Evolutionary conservation across 2,113 vertebrate species (phyloP), one percentile per base, ranked within the genome.

Genomic region (Albula goreensis): DNA sequence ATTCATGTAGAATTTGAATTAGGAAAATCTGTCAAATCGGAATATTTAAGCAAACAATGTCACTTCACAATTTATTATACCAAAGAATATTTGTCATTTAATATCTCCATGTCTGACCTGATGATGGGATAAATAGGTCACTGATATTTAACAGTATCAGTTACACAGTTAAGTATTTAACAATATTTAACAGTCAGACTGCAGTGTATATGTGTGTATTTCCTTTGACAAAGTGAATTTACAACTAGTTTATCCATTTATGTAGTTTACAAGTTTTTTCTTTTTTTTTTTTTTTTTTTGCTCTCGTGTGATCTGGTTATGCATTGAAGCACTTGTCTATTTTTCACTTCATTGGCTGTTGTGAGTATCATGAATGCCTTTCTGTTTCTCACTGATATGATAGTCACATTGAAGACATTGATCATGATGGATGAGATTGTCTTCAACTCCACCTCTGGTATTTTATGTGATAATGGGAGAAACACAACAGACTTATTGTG

Each of bases 371-470:
- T 88, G 88, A 92, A 87, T 80, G 56, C 80, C 83, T 87, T 86
- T 89, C 87, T 89, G 90, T 86, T 91, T 84, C 88, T 83, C 88
- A 88, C 83, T 90, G 90, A 92, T 89, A 89, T 91, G 89, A 93
- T 88, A 87, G 92, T 88, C 92, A 90, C 88, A 88, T 85, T 50
- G 80, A 74, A 91, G 90, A 91, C 89, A 90, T 82, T 90, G 91
- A 93, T 91, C 81, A 85, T 92, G 91, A 93, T 92, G 92, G 92
- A 92, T 93, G 92, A 92, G 88, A 87, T 80, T 66, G 83, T 25
- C 41, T 70, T 80, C 52, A 81, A 15, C 53, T 87, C 49, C 84
- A 86, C 48, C 56, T 79, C 13, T 84, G 60, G 81, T 88, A 88
- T 85, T 86, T 82, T 41, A 74, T 86, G 82, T 60, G 22, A 49